These are phyloP conservation scores for Penaeus monodon DNA, from an alignment of 2,888 invertebrate genomes.

Conservation along the genomic window DNA sequence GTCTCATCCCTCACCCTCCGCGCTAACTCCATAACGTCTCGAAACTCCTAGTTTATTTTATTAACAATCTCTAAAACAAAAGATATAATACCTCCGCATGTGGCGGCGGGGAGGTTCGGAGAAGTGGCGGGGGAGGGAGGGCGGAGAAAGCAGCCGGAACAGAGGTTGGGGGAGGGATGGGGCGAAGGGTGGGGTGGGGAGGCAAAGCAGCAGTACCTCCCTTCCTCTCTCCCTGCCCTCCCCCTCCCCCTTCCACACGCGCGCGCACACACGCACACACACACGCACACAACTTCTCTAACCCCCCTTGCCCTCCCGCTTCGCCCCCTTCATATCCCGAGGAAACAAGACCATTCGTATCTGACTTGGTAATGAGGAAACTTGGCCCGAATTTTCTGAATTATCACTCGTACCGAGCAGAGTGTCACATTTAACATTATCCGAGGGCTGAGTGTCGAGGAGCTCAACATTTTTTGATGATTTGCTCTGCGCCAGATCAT, in stretches of 20 bases:
- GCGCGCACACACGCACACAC: not conserved
- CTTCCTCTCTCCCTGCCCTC: not conserved
- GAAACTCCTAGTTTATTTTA: slow-evolving; percentile 13
- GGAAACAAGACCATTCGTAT: slow-evolving; percentile 59
- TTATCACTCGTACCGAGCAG: slow-evolving; percentile 54
- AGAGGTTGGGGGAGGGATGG: not conserved
- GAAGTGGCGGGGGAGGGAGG: not conserved
- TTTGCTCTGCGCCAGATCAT: not conserved
- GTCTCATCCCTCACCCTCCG: not conserved
- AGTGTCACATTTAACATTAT: slow-evolving; percentile 50
- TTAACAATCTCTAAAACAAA: not conserved
- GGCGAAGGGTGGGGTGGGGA: not conserved
- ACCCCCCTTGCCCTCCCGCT: slow-evolving; percentile 7
- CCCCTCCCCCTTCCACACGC: not conserved
- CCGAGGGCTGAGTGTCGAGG: not conserved
- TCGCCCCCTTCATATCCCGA: slow-evolving; percentile 43
- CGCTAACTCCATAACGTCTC: not conserved
- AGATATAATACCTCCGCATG: not conserved
- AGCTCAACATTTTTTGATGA: not conserved
- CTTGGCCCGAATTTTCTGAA: slow-evolving; percentile 52
- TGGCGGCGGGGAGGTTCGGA: not conserved
- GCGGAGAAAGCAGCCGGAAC: not conserved
- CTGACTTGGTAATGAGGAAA: slow-evolving; percentile 59
- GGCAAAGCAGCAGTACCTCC: not conserved
- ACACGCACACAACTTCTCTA: not conserved